Percentiles rank a stretch among this genome's conserved stretches.
Conservation (phyloP, 2,113 vertebrate genomes). For the Xenus cinereus region DNA sequence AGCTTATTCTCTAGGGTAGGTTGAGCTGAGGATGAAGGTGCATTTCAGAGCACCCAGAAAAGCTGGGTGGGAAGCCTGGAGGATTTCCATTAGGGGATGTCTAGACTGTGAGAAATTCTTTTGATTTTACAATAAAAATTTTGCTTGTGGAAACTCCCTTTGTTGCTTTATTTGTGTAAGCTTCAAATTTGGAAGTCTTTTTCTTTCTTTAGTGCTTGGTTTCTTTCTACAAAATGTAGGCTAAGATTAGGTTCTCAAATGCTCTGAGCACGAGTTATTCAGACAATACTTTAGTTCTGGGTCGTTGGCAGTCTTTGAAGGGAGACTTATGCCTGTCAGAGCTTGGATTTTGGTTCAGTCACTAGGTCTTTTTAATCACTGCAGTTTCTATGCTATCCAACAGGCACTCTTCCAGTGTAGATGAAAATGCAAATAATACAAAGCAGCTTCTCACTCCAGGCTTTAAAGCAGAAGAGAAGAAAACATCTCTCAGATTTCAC, state of each 20-base stretch:
- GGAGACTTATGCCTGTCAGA: conserved; percentile 30
- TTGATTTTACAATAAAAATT: neutral
- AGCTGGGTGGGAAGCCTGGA: neutral
- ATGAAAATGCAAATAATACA: conserved; percentile 55
- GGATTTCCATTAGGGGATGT: neutral
- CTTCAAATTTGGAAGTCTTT: neutral
- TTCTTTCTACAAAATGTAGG: neutral
- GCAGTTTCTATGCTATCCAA: conserved; percentile 20
- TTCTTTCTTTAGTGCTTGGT: neutral
- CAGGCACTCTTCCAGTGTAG: conserved; percentile 21
- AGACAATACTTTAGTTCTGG: conserved; percentile 42
- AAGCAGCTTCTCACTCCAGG: conserved; percentile 6
- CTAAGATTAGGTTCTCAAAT: conserved; percentile 16
- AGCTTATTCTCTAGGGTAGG: neutral
- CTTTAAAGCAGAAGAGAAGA: neutral
- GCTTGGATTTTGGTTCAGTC: conserved; percentile 28
- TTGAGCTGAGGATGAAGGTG: neutral
- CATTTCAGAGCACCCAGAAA: neutral
- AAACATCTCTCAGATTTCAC: neutral
- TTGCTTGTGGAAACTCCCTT: neutral
- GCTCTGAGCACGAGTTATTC: neutral
- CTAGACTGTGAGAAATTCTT: neutral
- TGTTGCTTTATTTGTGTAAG: neutral
- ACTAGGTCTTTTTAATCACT: conserved; percentile 29
- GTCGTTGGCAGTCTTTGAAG: conserved; percentile 26